A percentile compares a stretch with the other conserved stretches of the same genome.
Evolutionary conservation across 2,797 vertebrate species (phyloP).

Genomic region (Chloroceryle inda): DNA sequence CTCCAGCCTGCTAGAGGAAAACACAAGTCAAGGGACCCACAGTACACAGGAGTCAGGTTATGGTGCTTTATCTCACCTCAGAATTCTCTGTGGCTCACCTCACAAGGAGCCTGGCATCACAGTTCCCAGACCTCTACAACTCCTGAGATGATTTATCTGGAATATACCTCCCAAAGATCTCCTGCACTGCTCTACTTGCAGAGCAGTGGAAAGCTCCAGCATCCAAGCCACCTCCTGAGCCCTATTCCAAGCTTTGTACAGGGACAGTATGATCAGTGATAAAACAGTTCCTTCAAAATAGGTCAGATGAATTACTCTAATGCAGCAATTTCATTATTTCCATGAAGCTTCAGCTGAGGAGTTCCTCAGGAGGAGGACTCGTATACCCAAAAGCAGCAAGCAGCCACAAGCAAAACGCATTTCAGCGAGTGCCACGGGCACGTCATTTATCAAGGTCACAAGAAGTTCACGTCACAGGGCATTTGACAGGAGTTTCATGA

Average conservation of each 20-base stretch:
- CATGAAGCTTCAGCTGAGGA: neutral
- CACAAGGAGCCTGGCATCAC: neutral
- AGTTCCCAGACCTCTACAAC: neutral
- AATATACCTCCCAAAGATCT: neutral
- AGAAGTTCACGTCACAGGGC: slow-evolving; percentile 48
- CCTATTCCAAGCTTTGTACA: neutral
- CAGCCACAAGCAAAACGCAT: neutral
- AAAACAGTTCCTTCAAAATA: neutral
- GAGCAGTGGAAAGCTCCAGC: neutral
- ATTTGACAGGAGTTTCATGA: slow-evolving; percentile 15
- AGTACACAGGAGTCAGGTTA: neutral
- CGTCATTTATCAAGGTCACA: neutral
- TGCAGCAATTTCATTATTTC: neutral
- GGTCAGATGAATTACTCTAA: neutral
- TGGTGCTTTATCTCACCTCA: neutral
- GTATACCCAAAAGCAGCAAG: neutral
- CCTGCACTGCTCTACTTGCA: neutral
- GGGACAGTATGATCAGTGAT: neutral
- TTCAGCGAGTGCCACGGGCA: neutral
- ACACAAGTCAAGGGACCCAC: fast-evolving
- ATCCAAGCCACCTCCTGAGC: neutral
- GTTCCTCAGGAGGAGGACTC: neutral
- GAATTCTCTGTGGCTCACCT: neutral
- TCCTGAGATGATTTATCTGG: neutral
- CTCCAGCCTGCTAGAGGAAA: neutral